Base-by-base conservation (phyloP, 1,140 invertebrate species). In the Drosophila parabipectinata region DNA sequence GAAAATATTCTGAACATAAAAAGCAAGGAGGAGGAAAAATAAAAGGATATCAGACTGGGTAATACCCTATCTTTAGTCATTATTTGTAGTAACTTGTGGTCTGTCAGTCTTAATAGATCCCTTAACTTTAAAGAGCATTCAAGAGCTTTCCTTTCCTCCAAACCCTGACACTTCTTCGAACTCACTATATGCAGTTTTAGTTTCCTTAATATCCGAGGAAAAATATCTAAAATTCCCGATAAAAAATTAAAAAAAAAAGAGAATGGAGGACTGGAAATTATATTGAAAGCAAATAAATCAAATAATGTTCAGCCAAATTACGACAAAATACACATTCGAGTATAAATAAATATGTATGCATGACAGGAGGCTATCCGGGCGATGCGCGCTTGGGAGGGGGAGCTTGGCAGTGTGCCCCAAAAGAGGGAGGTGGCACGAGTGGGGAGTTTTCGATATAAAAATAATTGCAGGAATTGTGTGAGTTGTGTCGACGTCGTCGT, bases 381-480 rank as follows among this genome's bases (percentile, higher is more conserved):
- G 53, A 53, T 39, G 67, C 56, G 37, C 14, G 55, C 24, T 7
- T 50, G 57, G 51, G 44, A 14, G 15, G 24, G 18, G 4, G 18
- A 14, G n/a, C 24, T 4, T 32, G 30, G 47, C 30, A 21, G 47
- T 12, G 15, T 9, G 3, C 44, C 44, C 44, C 44, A 50, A 62
- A 54, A 54, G 44, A 14, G 48, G 63, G 37, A 55, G 61, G 45
- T 67, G 62, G 71, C 58, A 54, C 58, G 44, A 8, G 64, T 51
- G 82, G 74, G 71, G 63, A 63, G 61, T 81, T 78, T 85, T 82
- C 78, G 71, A 87, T 85, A 85, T 88, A 87, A 85, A 85, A 85
- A 85, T 85, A 85, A 85, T 85, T 85, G 82, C 82, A 85, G 82
- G 82, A 85, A 87, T 85, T 85, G 81, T 82, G 79, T 82, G 79